Base-by-base conservation (phyloP, 2,888 invertebrate species). In the Mylabris sibirica region DNA sequence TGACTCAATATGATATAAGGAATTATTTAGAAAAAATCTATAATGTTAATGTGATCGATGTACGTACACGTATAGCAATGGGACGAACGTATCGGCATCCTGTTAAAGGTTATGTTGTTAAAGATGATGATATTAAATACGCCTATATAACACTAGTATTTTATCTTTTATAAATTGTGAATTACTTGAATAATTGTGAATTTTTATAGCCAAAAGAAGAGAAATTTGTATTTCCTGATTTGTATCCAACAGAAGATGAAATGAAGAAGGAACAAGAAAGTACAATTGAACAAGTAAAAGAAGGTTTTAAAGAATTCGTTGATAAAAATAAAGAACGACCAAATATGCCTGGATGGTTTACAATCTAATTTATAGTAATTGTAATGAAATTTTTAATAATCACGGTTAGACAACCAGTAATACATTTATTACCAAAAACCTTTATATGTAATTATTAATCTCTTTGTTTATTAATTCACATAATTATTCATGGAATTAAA, bases 1-100 rank as follows among this genome's bases (percentile, higher is more conserved):
- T 99, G 99, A 97, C 96, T 0, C 91, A 89, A 82, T 81, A 87
- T 78, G 99, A 99, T 84, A 88, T 99, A 0, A 92, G 91, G 82
- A 96, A 96, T 85, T 99, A 99, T 85, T 87, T 99, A 75, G 93
- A 96, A 82, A 98, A 98, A 86, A 98, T 99, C 75, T 99, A 99
- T 82, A 90, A 94, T 69, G 86, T 99, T 14, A 92, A 93, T 24
- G 91, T 95, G 0, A 85, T 92, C 1, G 87, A 93, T 79, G 92
- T 99, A 0, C 87, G 91, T 69, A 96, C 95, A 0, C 88, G 90
- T 78, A 92, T 96, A 70, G 87, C 87, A 53, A 76, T 90, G 80
- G 96, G 96, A 70, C 88, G 87, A 80, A 90, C 92, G 3, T 89
- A 87, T 72, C 87, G 85, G 72, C 90, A 91, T 79, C 82, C 84